A percentile compares a stretch with the other conserved stretches of the same genome.
Evolutionary conservation across 2,888 invertebrate species (phyloP).

Genomic region (Metallyticus violacea): DNA sequence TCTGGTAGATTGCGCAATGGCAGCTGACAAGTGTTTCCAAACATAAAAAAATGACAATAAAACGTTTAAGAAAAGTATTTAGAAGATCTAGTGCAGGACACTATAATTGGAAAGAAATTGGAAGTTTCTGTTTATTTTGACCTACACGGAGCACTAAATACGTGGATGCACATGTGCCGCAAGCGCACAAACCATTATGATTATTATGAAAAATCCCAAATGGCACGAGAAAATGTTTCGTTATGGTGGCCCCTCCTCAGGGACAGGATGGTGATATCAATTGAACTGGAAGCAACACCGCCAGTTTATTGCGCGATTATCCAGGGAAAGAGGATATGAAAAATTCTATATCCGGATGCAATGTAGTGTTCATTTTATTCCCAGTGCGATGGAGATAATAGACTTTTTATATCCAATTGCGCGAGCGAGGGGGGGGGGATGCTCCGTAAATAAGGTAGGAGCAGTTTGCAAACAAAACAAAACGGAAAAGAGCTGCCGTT

Average conservation of each 20-base stretch:
- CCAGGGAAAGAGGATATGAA: background rate
- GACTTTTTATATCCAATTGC: background rate
- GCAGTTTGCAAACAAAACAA: background rate
- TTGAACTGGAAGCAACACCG: background rate
- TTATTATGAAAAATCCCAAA: background rate
- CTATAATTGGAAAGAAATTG: too few relatives aligned
- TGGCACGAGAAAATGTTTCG: background rate
- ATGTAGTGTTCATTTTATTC: background rate
- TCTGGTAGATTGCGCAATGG: too few relatives aligned
- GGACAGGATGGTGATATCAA: background rate
- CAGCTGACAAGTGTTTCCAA: too few relatives aligned
- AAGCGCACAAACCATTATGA: background rate
- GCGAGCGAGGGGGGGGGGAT: background rate
- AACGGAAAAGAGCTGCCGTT: background rate
- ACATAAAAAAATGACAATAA: too few relatives aligned
- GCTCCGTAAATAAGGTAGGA: background rate
- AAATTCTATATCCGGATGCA: background rate
- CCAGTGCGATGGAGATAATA: background rate
- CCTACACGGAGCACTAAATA: background rate
- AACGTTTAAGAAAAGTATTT: too few relatives aligned
- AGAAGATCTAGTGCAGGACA: too few relatives aligned
- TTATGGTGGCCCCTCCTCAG: background rate
- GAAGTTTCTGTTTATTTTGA: too few relatives aligned
- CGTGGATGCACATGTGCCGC: background rate
- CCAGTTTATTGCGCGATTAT: background rate